Evolutionary conservation across 2,888 invertebrate genomes (phyloP).

Genomic region (Amiota communis): DNA sequence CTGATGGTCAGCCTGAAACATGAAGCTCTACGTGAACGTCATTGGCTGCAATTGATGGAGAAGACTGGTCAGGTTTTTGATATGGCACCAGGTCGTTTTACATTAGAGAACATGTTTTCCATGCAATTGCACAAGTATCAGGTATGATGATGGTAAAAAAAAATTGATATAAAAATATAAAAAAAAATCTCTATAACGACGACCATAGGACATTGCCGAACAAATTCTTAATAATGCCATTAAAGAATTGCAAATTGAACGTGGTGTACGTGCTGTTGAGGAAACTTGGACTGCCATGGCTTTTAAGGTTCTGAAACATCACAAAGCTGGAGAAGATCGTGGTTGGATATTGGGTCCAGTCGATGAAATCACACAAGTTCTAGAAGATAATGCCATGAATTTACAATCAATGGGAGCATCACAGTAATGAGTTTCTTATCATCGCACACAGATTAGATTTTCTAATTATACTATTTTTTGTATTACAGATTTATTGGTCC

Average conservation of each 20-base stretch:
- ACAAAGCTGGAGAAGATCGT: conserved; percentile 84
- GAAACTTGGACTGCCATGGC: conserved; percentile 81
- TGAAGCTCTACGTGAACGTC: conserved; percentile 90
- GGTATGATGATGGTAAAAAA: conserved; percentile 70
- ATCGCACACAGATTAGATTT: neutral
- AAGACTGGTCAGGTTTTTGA: conserved; percentile 88
- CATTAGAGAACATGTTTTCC: conserved; percentile 91
- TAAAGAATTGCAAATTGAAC: conserved; percentile 93
- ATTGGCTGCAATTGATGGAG: conserved; percentile 91
- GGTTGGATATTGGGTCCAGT: conserved; percentile 84
- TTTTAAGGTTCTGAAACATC: conserved; percentile 80
- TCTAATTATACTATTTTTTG: neutral
- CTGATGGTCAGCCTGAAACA: conserved; percentile 93
- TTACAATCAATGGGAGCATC: conserved; percentile 93
- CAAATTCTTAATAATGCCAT: conserved; percentile 91
- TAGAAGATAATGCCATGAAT: conserved; percentile 93
- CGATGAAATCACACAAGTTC: conserved; percentile 85
- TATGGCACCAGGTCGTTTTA: conserved; percentile 91
- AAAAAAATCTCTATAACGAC: neutral
- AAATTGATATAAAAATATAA: neutral
- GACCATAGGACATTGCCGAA: conserved; percentile 79
- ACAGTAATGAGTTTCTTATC: conserved; percentile 74
- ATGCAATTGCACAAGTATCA: conserved; percentile 92
- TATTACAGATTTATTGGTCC: conserved; percentile 86
- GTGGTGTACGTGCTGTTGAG: conserved; percentile 87